These are phyloP conservation scores for Prorops nasuta DNA, from an alignment of 1,140 invertebrate genomes.

Conservation along the genomic window DNA sequence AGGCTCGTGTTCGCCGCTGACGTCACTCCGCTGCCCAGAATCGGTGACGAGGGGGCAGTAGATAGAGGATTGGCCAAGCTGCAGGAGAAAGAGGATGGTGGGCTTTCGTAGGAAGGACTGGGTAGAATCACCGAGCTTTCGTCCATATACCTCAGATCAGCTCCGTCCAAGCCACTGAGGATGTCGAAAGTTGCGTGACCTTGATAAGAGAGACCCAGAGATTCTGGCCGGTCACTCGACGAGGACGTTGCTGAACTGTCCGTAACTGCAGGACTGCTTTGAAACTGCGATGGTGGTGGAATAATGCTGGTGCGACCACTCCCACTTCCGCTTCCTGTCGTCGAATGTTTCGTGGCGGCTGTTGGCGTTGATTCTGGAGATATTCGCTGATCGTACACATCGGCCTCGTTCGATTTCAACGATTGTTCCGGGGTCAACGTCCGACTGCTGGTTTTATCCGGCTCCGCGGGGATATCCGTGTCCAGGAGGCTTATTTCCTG, in stretches of 20 bases:
- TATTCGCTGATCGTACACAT: background rate
- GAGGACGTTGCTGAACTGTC: slow-evolving; percentile 56
- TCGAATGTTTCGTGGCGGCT: slow-evolving; percentile 6
- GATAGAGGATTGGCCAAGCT: slow-evolving; percentile 52
- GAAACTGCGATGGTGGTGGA: slow-evolving; percentile 72
- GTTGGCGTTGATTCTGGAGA: slow-evolving; percentile 10
- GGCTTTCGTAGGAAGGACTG: slow-evolving; percentile 73
- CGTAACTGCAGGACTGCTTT: slow-evolving; percentile 62
- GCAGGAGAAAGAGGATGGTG: slow-evolving; percentile 65
- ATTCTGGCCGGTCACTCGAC: slow-evolving; percentile 60
- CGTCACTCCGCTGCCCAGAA: slow-evolving; percentile 43
- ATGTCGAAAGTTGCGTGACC: slow-evolving; percentile 70
- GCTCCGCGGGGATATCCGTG: slow-evolving; percentile 56
- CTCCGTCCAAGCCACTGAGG: slow-evolving; percentile 73
- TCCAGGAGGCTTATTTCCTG: slow-evolving; percentile 66
- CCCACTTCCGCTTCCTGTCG: no score
- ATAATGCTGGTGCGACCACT: slow-evolving; percentile 64
- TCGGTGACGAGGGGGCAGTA: slow-evolving; percentile 61
- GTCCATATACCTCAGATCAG: slow-evolving; percentile 84
- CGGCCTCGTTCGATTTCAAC: slow-evolving; percentile 29
- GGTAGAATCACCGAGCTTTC: slow-evolving; percentile 82
- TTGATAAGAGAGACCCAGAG: slow-evolving; percentile 55
- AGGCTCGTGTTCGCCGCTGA: slow-evolving; percentile 60
- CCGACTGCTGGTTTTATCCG: slow-evolving; percentile 46
- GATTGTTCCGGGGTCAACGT: slow-evolving; percentile 53